phyloP scores from a whole-genome alignment of 37 sponge, comb jelly and placozoan species.

The Halichondria panicea region DNA sequence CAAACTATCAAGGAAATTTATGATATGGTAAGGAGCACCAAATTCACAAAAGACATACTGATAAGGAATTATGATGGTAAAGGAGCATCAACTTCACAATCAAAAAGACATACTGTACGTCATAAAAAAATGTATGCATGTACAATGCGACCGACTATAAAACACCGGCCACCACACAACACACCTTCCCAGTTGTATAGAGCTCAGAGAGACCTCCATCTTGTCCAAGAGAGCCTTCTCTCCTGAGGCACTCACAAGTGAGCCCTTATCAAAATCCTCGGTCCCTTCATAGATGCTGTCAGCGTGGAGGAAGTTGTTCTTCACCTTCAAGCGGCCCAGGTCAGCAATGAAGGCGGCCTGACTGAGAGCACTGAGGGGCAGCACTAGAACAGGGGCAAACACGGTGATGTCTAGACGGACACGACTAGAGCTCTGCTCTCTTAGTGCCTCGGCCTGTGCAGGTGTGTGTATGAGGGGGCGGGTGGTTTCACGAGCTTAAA shows the following conservation, averaged over 20 bases:
- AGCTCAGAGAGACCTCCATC: slow-evolving; percentile 23
- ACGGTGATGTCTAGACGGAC: slow-evolving; percentile 25
- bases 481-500: no score
- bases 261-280: neutral
- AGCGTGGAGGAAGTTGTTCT: slow-evolving; percentile 33
- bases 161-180: no score
- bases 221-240: slow-evolving; percentile 40
- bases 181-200: slow-evolving; percentile 40
- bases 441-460: slow-evolving; percentile 34
- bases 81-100: no score
- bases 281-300: neutral
- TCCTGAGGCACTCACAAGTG: slow-evolving; percentile 9
- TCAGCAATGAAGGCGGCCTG: slow-evolving; percentile 40
- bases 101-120: no score
- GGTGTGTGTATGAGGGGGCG: no score
- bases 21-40: no score
- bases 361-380: slow-evolving; percentile 34
- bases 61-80: neutral
- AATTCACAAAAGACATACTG: no score
- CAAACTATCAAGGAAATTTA: no score
- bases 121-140: no score
- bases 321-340: slow-evolving; percentile 37
- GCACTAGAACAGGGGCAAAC: slow-evolving; percentile 35
- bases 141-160: no score
- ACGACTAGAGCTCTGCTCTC: slow-evolving; percentile 42